These are phyloP conservation scores for Corapipo altera DNA, from an alignment of 2,113 vertebrate species.

Conservation along the genomic window DNA sequence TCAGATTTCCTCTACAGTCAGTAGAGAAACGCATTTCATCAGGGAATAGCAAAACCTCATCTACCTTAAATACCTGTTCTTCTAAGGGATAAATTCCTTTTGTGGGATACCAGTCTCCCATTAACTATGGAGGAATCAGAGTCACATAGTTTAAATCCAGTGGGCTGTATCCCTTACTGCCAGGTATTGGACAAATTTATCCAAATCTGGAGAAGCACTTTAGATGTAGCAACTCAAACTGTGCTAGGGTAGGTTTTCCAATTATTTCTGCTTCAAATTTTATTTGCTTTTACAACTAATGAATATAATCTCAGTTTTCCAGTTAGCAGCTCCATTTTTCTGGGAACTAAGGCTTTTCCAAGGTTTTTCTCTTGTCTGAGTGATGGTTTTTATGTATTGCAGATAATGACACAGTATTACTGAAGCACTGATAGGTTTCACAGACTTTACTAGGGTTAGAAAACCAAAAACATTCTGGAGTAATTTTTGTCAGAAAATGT, in stretches of 20 bases:
- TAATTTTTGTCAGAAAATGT: conserved; percentile 1
- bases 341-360: not conserved
- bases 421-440: not conserved
- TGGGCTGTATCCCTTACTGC: not conserved
- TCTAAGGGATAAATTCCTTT: not conserved
- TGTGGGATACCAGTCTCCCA: not conserved
- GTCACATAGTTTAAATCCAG: not conserved
- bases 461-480: not conserved
- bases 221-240: not conserved
- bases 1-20: not conserved
- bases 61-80: not conserved
- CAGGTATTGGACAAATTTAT: not conserved
- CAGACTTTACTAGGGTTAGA: not conserved
- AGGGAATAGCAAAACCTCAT: rapidly evolving
- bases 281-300: not conserved
- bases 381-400: not conserved
- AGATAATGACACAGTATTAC: not conserved
- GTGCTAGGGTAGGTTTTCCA: not conserved
- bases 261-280: not conserved
- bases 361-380: not conserved
- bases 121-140: not conserved
- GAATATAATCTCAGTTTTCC: conserved; percentile 6
- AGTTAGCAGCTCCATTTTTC: not conserved
- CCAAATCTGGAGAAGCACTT: not conserved
- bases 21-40: not conserved